Evolutionary conservation across 2,797 vertebrate genomes (phyloP).

Genomic region (Holocentrus rufus): DNA sequence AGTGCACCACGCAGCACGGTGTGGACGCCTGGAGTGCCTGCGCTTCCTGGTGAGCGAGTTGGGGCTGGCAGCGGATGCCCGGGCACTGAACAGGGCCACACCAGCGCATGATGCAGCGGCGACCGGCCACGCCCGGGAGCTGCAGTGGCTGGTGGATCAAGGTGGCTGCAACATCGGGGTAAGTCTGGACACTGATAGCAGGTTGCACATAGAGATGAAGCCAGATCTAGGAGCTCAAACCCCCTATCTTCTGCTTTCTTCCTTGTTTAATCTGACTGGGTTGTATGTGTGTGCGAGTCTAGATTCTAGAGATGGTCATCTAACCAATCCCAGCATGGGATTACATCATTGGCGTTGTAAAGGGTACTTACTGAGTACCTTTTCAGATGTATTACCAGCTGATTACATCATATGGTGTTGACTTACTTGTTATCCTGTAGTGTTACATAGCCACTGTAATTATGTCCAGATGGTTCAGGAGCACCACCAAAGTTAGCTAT

Average conservation of each 20-base stretch:
- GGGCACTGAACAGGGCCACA: slow-evolving; percentile 85
- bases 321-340: slow-evolving; percentile 44
- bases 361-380: slow-evolving; percentile 25
- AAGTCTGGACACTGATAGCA: slow-evolving; percentile 31
- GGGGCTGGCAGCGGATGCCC: slow-evolving; percentile 74
- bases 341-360: slow-evolving; percentile 59
- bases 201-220: slow-evolving; percentile 8
- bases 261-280: too few relatives aligned
- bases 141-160: slow-evolving; percentile 83
- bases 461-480: slow-evolving; percentile 67
- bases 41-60: slow-evolving; percentile 81
- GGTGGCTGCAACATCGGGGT: slow-evolving; percentile 84
- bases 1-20: slow-evolving; percentile 85
- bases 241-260: slow-evolving; percentile 13
- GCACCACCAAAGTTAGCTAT: slow-evolving; percentile 29
- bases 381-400: slow-evolving; percentile 56
- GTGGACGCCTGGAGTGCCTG: slow-evolving; percentile 84
- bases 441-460: slow-evolving; percentile 70
- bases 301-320: slow-evolving; percentile 30
- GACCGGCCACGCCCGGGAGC: slow-evolving; percentile 81
- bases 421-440: slow-evolving; percentile 63
- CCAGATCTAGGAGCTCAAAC: slow-evolving; percentile 20
- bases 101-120: slow-evolving; percentile 86
- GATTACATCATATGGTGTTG: slow-evolving; percentile 68
- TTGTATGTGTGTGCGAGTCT: neutral